Evolutionary conservation across 2,113 vertebrate genomes (phyloP).

Genomic region (Prietella phreatophila): DNA sequence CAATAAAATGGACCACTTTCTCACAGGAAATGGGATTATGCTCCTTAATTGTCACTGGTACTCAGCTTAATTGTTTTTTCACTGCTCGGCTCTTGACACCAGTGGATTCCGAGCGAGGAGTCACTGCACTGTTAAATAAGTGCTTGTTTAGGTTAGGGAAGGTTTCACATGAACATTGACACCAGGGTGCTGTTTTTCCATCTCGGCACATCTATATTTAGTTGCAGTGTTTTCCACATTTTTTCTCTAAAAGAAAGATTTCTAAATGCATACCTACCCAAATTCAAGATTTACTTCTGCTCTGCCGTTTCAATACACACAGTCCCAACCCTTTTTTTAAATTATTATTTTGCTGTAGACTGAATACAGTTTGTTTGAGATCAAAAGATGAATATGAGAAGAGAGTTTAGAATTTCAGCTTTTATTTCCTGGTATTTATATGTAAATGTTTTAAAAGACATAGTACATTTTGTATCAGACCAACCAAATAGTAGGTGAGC

Average conservation of each 20-base stretch:
- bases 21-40: conserved; percentile 37
- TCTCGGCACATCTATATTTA: conserved; percentile 7
- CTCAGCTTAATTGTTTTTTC: conserved; percentile 37
- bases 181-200: conserved; percentile 12
- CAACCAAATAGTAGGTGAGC: too few relatives aligned
- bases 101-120: not conserved
- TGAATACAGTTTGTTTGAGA: too few relatives aligned
- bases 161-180: conserved; percentile 4
- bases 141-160: not conserved
- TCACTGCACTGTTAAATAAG: conserved; percentile 5
- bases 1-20: conserved; percentile 32
- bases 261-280: not conserved
- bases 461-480: too few relatives aligned
- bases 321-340: too few relatives aligned
- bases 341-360: too few relatives aligned
- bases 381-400: too few relatives aligned
- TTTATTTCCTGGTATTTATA: too few relatives aligned
- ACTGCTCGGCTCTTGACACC: conserved; percentile 32
- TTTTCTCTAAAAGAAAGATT: not conserved
- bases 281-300: not conserved
- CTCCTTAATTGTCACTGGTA: conserved; percentile 30
- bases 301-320: not conserved
- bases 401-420: too few relatives aligned
- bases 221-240: not conserved
- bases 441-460: too few relatives aligned